Base-by-base conservation (phyloP, 1,140 invertebrate species). In the Procambarus virginalis region DNA sequence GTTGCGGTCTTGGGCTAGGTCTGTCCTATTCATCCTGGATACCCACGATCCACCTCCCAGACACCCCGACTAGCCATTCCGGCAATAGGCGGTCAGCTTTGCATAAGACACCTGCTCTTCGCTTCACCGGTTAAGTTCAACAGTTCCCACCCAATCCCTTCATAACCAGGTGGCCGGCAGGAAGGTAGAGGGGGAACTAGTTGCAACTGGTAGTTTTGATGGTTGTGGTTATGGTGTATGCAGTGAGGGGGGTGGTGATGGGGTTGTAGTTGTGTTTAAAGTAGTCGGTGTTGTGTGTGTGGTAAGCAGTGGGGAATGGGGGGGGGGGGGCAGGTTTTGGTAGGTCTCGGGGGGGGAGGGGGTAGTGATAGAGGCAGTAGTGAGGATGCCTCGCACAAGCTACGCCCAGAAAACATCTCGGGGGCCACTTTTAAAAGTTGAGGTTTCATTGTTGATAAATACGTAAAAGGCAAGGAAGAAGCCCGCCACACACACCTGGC, bases 391-490 rank as follows among this genome's bases (percentile, higher is more conserved):
- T 68, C 12, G 64, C 51, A 48, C 17, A 14, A 55, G 51, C 79
- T 58, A 12, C 51, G 51, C 10, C 17, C 79, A 46, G n/a, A 49
- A 14, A 0, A 12, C 46, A 49, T 34, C 76, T 3, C 12, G 14
- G 46, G 75, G 76, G 68, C 68, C 80, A 64, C n/a, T 82, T 34
- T 55, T 64, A 82, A 82, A 73, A 82, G 58, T 82, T 82, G 80
- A 68, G 60, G 79, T 68, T 82, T 82, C 80, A 82, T 82, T 82
- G 80, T 82, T 82, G 58, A 82, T 68, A 64, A 82, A 81, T 68
- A 82, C 80, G 9, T 82, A 82, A 82, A 82, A 82, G 80, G 80
- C 80, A 60, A 64, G 20, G 80, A 82, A 17, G 60, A 64, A 12
- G 14, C 60, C 17, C 60, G 12, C 12, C 4, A 1, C 60, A 64